These are phyloP conservation scores for Uropsilus gracilis DNA, from an alignment of 2,113 vertebrate species.

Conservation along the genomic window DNA sequence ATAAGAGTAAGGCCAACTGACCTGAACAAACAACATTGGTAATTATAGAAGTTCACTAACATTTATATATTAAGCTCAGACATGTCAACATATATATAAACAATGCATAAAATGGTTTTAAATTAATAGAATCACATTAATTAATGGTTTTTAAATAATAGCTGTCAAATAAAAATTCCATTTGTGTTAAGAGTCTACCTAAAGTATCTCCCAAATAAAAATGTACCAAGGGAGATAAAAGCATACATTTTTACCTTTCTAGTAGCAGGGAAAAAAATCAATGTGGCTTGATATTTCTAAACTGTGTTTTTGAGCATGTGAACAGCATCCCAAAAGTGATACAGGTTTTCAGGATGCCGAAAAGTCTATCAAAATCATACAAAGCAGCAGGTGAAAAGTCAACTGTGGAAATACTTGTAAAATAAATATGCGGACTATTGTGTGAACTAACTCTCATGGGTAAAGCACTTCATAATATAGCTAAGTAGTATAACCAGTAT, in stretches of 20 bases:
- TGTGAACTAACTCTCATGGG: background rate
- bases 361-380: slow-evolving; percentile 49
- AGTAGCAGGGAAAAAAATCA: slow-evolving; percentile 66
- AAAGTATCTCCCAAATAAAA: slow-evolving; percentile 72
- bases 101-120: background rate
- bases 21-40: background rate
- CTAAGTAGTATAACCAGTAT: background rate
- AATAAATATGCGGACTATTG: background rate
- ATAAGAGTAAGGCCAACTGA: background rate
- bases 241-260: slow-evolving; percentile 64
- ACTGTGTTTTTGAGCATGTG: background rate
- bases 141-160: too few relatives aligned
- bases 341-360: background rate
- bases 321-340: slow-evolving; percentile 54
- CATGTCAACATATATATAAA: background rate
- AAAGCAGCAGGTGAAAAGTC: slow-evolving; percentile 24
- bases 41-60: slow-evolving; percentile 15
- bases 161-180: slow-evolving; percentile 37
- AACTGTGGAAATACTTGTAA: background rate
- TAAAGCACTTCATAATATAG: background rate
- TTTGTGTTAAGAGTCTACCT: slow-evolving; percentile 46
- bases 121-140: too few relatives aligned
- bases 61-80: slow-evolving; percentile 34
- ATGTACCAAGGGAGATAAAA: slow-evolving; percentile 77
- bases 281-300: slow-evolving; percentile 29